These are phyloP conservation scores for Electrophaes corylata DNA, from an alignment of 2,888 invertebrate species.

Conservation along the genomic window DNA sequence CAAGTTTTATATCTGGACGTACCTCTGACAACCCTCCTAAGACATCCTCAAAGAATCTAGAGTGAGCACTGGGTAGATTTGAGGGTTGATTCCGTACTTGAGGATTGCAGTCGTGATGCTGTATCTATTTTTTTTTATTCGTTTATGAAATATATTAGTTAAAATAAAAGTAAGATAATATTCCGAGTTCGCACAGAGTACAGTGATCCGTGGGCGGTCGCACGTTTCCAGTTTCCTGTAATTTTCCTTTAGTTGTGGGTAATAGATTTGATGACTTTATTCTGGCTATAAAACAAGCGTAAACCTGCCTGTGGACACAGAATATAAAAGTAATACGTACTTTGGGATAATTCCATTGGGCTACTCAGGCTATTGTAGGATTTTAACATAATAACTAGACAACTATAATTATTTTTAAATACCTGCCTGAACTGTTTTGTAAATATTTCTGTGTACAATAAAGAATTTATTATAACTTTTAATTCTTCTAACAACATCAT, in stretches of 20 bases:
- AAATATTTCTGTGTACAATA: too few relatives aligned
- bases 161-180: background rate
- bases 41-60: too few relatives aligned
- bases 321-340: too few relatives aligned
- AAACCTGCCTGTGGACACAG: conserved; percentile 9
- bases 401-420: background rate
- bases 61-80: too few relatives aligned
- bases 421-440: too few relatives aligned
- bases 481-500: too few relatives aligned
- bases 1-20: too few relatives aligned
- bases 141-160: background rate
- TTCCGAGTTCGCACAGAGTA: conserved; percentile 1
- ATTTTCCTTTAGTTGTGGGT: conserved; percentile 29
- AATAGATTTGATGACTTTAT: conserved; percentile 29
- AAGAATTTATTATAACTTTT: too few relatives aligned
- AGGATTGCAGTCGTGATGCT: too few relatives aligned
- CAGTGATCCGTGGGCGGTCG: conserved; percentile 16
- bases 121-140: background rate
- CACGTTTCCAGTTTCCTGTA: conserved; percentile 27
- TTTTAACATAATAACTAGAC: too few relatives aligned
- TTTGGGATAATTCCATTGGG: conserved; percentile 1
- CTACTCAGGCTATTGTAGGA: background rate
- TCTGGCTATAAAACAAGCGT: conserved; percentile 13
- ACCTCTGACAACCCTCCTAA: too few relatives aligned
- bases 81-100: too few relatives aligned